Percentiles rank a stretch among this genome's conserved stretches.
These are phyloP conservation scores for Bombus waltoni DNA, from an alignment of 1,140 invertebrate species.

Conservation along the genomic window DNA sequence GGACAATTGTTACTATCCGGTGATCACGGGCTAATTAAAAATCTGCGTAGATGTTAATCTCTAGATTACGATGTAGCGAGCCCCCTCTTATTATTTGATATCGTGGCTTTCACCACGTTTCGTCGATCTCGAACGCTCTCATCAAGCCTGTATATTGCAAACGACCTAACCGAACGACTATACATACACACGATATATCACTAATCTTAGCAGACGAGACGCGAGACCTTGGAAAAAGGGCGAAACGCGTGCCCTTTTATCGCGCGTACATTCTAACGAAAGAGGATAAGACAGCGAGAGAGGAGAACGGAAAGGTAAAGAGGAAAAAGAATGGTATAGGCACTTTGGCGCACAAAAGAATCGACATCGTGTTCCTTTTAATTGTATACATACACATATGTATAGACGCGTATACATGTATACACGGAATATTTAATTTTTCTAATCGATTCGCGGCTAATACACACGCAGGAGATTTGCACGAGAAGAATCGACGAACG, in stretches of 20 bases:
- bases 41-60: slow-evolving; percentile 36
- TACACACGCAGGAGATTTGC: background rate
- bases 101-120: slow-evolving; percentile 7
- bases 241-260: slow-evolving; percentile 19
- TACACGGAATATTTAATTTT: slow-evolving; percentile 54
- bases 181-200: slow-evolving; percentile 21
- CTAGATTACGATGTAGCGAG: slow-evolving; percentile 22
- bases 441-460: slow-evolving; percentile 48
- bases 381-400: slow-evolving; percentile 30
- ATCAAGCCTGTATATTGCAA: background rate
- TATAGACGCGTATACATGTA: slow-evolving; percentile 13
- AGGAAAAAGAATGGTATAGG: background rate
- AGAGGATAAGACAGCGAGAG: no score
- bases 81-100: background rate
- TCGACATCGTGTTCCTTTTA: slow-evolving; percentile 48
- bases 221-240: slow-evolving; percentile 36
- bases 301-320: background rate
- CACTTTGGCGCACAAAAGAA: slow-evolving; percentile 56
- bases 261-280: slow-evolving; percentile 11
- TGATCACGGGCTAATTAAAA: slow-evolving; percentile 52
- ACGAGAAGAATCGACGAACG: slow-evolving; percentile 27
- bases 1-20: slow-evolving; percentile 60
- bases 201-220: slow-evolving; percentile 57
- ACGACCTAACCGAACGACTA: background rate
- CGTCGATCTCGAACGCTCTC: slow-evolving; percentile 21